A percentile compares a stretch with the other conserved stretches of the same genome.
These are phyloP conservation scores for Linnaemya tessellans DNA, from an alignment of 2,888 invertebrate species.

Conservation along the genomic window DNA sequence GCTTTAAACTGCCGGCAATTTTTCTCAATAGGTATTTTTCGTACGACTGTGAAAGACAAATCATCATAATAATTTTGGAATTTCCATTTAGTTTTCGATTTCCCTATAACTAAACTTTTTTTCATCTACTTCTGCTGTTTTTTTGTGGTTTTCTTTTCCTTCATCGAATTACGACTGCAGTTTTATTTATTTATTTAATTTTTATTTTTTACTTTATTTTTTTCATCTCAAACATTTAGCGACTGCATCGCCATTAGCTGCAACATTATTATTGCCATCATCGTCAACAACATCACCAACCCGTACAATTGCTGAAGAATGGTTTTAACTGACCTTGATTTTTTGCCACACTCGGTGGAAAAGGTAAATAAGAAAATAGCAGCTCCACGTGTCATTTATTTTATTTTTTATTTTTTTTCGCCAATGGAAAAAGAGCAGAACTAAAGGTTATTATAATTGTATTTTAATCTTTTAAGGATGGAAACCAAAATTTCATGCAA, in stretches of 20 bases:
- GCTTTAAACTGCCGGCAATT: neutral
- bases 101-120: slow-evolving; percentile 4
- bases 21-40: neutral
- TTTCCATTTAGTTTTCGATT: slow-evolving; percentile 6
- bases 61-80: neutral
- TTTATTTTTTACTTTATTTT: too few species aligned
- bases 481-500: neutral
- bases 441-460: slow-evolving; percentile 10
- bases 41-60: neutral
- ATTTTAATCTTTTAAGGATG: slow-evolving; percentile 1
- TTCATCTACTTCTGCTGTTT: slow-evolving; percentile 3
- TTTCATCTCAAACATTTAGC: neutral
- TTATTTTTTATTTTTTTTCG: too few species aligned
- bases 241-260: slow-evolving; percentile 2
- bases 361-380: slow-evolving; percentile 9
- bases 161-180: slow-evolving; percentile 54
- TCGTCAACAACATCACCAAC: neutral
- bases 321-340: slow-evolving; percentile 56
- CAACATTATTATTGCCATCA: neutral
- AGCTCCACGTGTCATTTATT: slow-evolving; percentile 36
- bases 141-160: slow-evolving; percentile 18
- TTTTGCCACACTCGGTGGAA: neutral
- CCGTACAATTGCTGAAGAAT: slow-evolving; percentile 17
- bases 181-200: slow-evolving; percentile 35
- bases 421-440: neutral